A percentile compares a stretch with the other conserved stretches of the same genome.
Conservation (phyloP, 2,888 invertebrate genomes). For the Quadriops clusia region DNA sequence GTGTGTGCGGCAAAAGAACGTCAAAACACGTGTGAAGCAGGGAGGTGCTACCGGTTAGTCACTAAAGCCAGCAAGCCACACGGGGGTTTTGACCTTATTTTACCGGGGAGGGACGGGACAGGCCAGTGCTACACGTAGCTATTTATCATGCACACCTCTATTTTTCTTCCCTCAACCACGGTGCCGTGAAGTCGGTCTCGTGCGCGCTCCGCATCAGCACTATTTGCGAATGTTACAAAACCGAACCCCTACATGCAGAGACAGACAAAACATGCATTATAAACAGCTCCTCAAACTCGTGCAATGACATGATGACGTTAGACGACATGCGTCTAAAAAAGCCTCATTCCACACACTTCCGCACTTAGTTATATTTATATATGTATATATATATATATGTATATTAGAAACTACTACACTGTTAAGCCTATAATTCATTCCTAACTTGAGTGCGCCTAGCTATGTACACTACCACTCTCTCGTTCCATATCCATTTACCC, state of each 20-base stretch:
- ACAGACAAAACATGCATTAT: conserved; percentile 93
- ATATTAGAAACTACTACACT: conserved; percentile 30
- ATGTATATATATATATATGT: too few species aligned
- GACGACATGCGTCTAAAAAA: conserved; percentile 36
- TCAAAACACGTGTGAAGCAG: conserved; percentile 39
- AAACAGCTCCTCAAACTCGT: conserved; percentile 67
- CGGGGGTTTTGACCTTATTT: conserved; percentile 40
- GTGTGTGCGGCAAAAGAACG: conserved; percentile 38
- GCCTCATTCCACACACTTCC: conserved; percentile 36
- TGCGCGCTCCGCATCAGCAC: conserved; percentile 99
- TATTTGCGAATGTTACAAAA: conserved; percentile 99
- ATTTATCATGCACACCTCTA: conserved; percentile 97
- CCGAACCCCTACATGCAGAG: conserved; percentile 99
- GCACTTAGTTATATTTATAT: too few species aligned
- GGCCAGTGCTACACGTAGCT: conserved; percentile 54
- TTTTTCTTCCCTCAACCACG: conserved; percentile 99
- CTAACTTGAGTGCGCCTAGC: conserved; percentile 23
- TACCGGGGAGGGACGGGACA: conserved; percentile 39
- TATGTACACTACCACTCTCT: conserved; percentile 31
- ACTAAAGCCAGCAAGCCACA: conserved; percentile 40
- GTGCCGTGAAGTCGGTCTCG: conserved; percentile 99
- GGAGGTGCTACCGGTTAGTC: conserved; percentile 39
- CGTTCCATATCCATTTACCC: conserved; percentile 28
- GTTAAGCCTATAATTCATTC: conserved; percentile 21
- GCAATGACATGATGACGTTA: conserved; percentile 52